phyloP scores from a whole-genome alignment of 2,888 invertebrate genomes.

The Lucinisca nassula region DNA sequence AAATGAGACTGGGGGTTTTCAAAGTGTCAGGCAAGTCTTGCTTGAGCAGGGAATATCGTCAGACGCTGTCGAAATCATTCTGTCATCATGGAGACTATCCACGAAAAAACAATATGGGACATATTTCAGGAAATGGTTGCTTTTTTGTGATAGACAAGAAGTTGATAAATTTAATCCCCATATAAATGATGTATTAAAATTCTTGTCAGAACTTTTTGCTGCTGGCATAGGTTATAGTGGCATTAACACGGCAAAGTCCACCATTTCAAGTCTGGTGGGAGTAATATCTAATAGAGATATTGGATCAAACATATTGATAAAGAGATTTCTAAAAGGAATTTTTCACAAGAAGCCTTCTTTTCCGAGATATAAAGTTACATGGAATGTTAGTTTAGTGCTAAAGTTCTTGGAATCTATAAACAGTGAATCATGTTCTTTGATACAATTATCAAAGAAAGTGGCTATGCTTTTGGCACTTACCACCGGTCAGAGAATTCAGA shows the following conservation, averaged over 20 bases:
- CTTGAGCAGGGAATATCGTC: neutral
- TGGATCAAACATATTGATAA: neutral
- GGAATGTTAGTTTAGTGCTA: neutral
- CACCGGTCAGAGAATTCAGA: neutral
- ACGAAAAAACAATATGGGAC: conserved; percentile 48
- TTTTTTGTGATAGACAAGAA: conserved; percentile 47
- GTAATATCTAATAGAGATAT: neutral
- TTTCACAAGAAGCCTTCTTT: neutral
- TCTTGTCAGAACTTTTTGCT: neutral
- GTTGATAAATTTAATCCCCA: neutral
- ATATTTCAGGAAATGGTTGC: conserved; percentile 33
- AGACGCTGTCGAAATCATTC: conserved; percentile 27
- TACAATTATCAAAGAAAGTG: neutral
- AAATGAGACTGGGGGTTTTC: conserved; percentile 34
- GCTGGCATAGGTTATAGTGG: neutral
- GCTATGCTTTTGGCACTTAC: neutral
- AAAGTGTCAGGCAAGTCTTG: conserved; percentile 15
- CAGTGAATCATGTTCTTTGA: too few relatives aligned
- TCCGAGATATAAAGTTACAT: neutral
- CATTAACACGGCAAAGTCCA: conserved; percentile 9
- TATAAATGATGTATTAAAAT: conserved; percentile 1
- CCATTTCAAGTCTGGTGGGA: neutral
- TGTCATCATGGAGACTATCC: conserved; percentile 34
- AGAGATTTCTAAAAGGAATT: neutral
- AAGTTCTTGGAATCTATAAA: conserved; percentile 28